Evolutionary conservation across 1,140 invertebrate species (phyloP).

Genomic region (Eurosta solidaginis): DNA sequence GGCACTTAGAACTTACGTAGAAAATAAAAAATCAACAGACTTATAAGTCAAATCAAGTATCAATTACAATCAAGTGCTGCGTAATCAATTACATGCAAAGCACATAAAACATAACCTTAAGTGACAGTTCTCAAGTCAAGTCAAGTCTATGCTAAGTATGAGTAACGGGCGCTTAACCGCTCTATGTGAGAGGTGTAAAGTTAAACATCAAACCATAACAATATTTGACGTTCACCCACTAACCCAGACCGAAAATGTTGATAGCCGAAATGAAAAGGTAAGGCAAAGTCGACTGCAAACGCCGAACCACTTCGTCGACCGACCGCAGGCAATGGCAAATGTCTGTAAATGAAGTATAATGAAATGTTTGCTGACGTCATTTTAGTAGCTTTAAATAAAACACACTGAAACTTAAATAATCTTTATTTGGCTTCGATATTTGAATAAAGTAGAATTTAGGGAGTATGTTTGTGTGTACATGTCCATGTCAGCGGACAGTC

Average conservation of each 20-base stretch:
- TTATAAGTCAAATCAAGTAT: too few species aligned
- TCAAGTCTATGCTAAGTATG: too few species aligned
- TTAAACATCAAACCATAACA: slow-evolving; percentile 9
- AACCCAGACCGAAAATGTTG: slow-evolving; percentile 32
- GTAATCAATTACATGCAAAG: too few species aligned
- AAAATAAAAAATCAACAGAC: too few species aligned
- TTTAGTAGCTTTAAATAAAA: neutral
- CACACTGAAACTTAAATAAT: slow-evolving; percentile 17
- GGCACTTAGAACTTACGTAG: too few species aligned
- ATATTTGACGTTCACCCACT: slow-evolving; percentile 30
- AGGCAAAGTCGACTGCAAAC: neutral
- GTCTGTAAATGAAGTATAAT: neutral
- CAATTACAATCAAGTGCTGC: too few species aligned
- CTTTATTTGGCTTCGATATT: neutral
- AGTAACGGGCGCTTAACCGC: too few species aligned
- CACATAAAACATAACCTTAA: too few species aligned
- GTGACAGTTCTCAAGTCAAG: too few species aligned
- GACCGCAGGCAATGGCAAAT: neutral
- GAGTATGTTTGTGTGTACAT: too few species aligned
- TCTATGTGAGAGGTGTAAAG: neutral
- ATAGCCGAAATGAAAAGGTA: neutral
- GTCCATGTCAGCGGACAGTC: too few species aligned
- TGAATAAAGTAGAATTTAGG: too few species aligned
- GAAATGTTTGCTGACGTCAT: neutral
- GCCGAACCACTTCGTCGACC: neutral